Base-by-base conservation (phyloP, 1,140 invertebrate species). In the Listronotus oregonensis region DNA sequence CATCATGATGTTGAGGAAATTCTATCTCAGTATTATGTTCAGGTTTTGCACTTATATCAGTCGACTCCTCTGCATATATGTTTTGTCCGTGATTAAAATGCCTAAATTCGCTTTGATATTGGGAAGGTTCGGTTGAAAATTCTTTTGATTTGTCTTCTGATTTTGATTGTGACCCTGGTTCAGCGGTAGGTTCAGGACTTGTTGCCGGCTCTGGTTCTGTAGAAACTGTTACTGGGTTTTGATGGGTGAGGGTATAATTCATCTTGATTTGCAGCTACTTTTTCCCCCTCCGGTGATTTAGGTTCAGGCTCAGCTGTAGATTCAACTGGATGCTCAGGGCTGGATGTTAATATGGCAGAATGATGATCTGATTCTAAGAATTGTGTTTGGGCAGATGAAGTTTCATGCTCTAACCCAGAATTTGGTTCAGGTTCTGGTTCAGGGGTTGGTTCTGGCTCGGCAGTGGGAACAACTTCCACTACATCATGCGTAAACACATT, bases 381-480 rank as follows among this genome's bases (percentile, higher is more conserved):
- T 67, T 43, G 46, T 60, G 66, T 69, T 50, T 72, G 71, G 71
- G 71, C 71, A 17, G 73, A 46, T n/a, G 7, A 8, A 5, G 43
- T 46, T 11, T 15, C 43, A 46, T 32, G 6, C 31, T n/a, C 27
- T 27, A 57, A 31, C 31, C 61, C 60, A 3, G 50, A 11, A 55
- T 75, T 73, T 12, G 52, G 31, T 55, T 40, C 12, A 14, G 32
- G 18, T 17, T 32, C 57, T 34, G 72, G 27, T 73, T 73, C 73
- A 15, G 74, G 55, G 42, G 66, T 56, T 17, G 73, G 73, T 75
- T 78, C 69, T 61, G 67, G 70, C 73, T 79, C 75, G 21, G 79
- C 47, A 39, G 70, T 73, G 67, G 60, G 60, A 64, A 69, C 68
- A 40, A 73, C 67, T 72, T 71, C 71, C 12, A 73, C 34, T 37